Evolutionary conservation across 2,113 vertebrate genomes (phyloP).

Genomic region (Melanerpes formicivorus): DNA sequence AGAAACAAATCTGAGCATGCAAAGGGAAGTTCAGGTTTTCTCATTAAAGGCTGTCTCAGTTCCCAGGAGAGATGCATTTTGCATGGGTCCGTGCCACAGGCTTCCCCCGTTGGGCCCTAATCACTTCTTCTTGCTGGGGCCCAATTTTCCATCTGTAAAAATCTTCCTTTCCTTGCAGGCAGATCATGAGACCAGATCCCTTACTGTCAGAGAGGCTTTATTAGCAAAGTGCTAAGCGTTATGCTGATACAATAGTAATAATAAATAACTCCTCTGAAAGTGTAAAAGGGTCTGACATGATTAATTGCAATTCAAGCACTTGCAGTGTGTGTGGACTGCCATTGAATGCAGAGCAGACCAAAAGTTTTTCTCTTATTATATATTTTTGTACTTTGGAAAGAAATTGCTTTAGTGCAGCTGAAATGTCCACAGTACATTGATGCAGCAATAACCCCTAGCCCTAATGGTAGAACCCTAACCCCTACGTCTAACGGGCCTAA

Average conservation of each 20-base stretch:
- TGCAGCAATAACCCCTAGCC: neutral
- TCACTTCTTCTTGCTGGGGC: neutral
- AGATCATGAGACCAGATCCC: neutral
- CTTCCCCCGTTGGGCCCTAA: neutral
- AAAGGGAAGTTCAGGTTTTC: neutral
- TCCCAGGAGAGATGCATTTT: neutral
- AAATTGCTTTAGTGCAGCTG: neutral
- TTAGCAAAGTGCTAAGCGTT: slow-evolving; percentile 33
- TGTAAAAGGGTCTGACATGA: slow-evolving; percentile 24
- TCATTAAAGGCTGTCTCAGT: neutral
- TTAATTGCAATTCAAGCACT: slow-evolving; percentile 43
- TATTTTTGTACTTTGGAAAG: neutral
- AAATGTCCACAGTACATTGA: neutral
- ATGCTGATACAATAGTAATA: slow-evolving; percentile 43
- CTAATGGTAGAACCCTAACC: no score
- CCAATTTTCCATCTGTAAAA: neutral
- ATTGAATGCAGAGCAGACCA: neutral
- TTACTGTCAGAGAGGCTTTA: slow-evolving; percentile 22
- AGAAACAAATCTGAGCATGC: neutral
- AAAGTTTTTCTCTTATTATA: neutral
- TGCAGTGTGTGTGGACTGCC: neutral
- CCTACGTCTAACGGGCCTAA: no score
- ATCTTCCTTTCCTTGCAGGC: neutral
- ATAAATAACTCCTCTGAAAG: slow-evolving; percentile 47
- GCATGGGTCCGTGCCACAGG: rapidly evolving